Evolutionary conservation across 2,888 invertebrate genomes (phyloP), one percentile per base, ranked within the genome.

Genomic region (Eupithecia insigniata): DNA sequence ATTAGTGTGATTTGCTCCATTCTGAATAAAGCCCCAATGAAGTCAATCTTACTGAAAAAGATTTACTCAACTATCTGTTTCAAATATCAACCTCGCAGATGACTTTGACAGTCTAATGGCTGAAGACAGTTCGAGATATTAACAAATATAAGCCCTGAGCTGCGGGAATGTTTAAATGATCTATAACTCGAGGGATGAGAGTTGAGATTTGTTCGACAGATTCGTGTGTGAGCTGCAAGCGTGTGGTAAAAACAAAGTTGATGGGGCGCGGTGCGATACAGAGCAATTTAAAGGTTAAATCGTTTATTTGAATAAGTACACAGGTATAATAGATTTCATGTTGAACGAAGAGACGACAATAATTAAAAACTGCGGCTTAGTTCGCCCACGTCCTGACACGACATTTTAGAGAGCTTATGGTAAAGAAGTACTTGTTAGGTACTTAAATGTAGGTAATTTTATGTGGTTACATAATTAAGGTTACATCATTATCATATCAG

Each of bases 31-130:
- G 26, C 30, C 60, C 16, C 60, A 32, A 30, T 30, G 6, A 8
- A 62, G n/a, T 62, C 61, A 64, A 64, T 64, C 14, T 26, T 26
- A 26, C 22, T 64, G 36, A 26, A 64, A 39, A 39, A 64, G 32
- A 72, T 73, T 76, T 74, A 70, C 73, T 43, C 34, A 72, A 68
- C 69, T 83, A 84, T 83, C 84, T 79, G 76, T 80, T 82, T 81
- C 80, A 81, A 85, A 85, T 84, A 85, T 81, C 83, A 76, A 71
- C 71, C 76, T 80, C 79, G 78, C 77, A 83, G 85, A 87, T 86
- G 86, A 86, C 84, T 87, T 83, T 83, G 83, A 81, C 85, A 85
- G 82, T 85, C 86, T 87, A 87, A 87, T 83, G 85, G 83, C 67
- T 75, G 82, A 80, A 85, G 84, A 84, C 85, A 83, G 85, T 85